Evolutionary conservation across 2,888 invertebrate genomes (phyloP).

Genomic region (Girardia tigrina): DNA sequence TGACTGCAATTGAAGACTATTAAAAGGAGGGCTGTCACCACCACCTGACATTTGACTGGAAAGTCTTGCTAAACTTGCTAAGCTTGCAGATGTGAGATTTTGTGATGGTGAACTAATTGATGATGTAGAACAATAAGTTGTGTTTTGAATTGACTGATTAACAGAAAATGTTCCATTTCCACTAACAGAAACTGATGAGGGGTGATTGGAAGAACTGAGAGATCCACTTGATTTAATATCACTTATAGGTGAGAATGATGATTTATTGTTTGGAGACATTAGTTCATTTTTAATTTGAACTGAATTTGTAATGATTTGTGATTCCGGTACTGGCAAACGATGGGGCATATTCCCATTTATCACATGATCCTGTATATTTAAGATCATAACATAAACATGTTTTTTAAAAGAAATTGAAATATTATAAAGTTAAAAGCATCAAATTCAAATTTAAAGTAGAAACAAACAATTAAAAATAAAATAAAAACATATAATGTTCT

Average conservation of each 20-base stretch:
- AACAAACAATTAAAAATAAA: too few relatives aligned
- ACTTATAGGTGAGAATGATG: background rate
- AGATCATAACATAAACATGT: too few relatives aligned
- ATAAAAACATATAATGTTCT: too few relatives aligned
- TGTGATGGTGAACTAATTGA: slow-evolving; percentile 29
- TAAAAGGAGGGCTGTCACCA: slow-evolving; percentile 26
- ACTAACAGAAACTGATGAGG: background rate
- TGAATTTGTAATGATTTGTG: background rate
- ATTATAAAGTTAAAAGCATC: too few relatives aligned
- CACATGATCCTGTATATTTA: background rate
- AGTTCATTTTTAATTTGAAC: slow-evolving; percentile 1
- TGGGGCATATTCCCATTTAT: slow-evolving; percentile 20
- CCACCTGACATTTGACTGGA: slow-evolving; percentile 34
- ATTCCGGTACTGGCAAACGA: background rate
- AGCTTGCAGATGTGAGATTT: slow-evolving; percentile 36
- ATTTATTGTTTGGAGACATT: slow-evolving; percentile 4
- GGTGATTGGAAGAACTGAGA: slow-evolving; percentile 16
- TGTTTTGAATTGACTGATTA: background rate
- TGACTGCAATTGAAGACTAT: slow-evolving; percentile 28
- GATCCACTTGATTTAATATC: background rate
- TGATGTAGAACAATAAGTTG: background rate
- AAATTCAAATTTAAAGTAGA: too few relatives aligned
- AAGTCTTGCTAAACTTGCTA: slow-evolving; percentile 36
- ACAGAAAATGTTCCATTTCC: background rate
- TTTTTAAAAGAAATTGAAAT: too few relatives aligned